Evolutionary conservation across 2,888 invertebrate species (phyloP), one percentile per base, ranked within the genome.

Genomic region (Oscheius sp.): DNA sequence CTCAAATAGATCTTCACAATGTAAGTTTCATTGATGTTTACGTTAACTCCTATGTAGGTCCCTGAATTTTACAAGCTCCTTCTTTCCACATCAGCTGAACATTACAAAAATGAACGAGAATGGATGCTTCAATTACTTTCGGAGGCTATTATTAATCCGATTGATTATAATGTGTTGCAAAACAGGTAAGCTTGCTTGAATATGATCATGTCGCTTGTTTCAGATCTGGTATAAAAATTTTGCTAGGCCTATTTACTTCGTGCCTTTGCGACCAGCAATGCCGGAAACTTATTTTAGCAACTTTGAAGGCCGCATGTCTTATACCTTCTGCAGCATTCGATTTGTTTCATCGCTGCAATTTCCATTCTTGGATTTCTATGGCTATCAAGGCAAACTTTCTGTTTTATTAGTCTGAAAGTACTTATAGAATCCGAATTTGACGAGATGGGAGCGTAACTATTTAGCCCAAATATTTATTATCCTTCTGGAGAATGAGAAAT

Each of bases 1-100:
- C 93, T 13, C 91, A 91, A 9, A 91, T 95, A 18, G 93, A 95
- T 87, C 90, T 95, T 18, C 91, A 92, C 16, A 91, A 92, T 2
- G 93, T 75, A 23, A n/a, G 52, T 35, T 63, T 43, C 49, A 18
- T 21, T 29, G n/a, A 35, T 1, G 56, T 9, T 7, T 56, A 7
- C 21, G 18, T 45, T 63, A 1, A 58, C 25, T 21, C 6, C 2
- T 68, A 45, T 61, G 21, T 41, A 77, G 77, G 76, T 96, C n/a
- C 96, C 96, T 0, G 95, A 96, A 88, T 93, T 95, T 86, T 92
- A 94, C 75, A 93, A 93, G 68, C 92, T 95, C 46, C 93, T 95
- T 87, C 93, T 94, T 87, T 94, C 93, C 76, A 91, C 93, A 12
- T 93, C 93, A 72, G 91, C 93, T 18, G 87, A 89, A 85, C 88